Evolutionary conservation across 2,888 invertebrate genomes (phyloP), one percentile per base, ranked within the genome.

Genomic region (Diachrysia chrysitis): DNA sequence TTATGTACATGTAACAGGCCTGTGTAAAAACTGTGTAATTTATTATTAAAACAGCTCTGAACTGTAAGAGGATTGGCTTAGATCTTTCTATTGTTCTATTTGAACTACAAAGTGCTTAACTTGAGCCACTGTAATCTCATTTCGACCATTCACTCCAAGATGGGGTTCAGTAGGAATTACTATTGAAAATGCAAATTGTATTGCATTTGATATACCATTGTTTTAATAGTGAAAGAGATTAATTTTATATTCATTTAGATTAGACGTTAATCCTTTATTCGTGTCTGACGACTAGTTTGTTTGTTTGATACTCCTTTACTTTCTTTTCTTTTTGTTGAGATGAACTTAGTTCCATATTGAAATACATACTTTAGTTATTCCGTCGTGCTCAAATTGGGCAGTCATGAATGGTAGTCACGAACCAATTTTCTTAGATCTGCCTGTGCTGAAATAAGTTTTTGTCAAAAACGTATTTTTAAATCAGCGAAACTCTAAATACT

Each of bases 41-140:
- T 7, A 51, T 51, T 21, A 12, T 51, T 19, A 10, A 51, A 51
- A 51, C 17, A 51, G 10, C 19, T 9, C 6, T 19, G 48, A 51
- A 51, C 48, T 21, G 19, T 51, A 21, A 51, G 48, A 21, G 21
- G 48, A 51, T 51, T 58, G 58, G 21, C 14, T 21, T 21, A 9
- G 23, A 37, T 16, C 58, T 58, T 58, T 7, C 35, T 16, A 21
- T 58, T 58, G 58, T 58, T 42, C 58, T 23, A 6, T 16, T 42
- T n/a, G 42, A 58, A 23, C 37, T 58, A 58, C 42, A 42, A 58
- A 42, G 58, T 58, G 23, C 37, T 42, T 23, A 42, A 58, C 58
- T 58, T 23, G 23, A 32, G 42, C 58, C 37, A 1, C 42, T 42
- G 21, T 58, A 42, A 42, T 58, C 58, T 42, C 21, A 12, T 21